Conservation (phyloP, 2,888 invertebrate genomes). For the Mythimna impura region DNA sequence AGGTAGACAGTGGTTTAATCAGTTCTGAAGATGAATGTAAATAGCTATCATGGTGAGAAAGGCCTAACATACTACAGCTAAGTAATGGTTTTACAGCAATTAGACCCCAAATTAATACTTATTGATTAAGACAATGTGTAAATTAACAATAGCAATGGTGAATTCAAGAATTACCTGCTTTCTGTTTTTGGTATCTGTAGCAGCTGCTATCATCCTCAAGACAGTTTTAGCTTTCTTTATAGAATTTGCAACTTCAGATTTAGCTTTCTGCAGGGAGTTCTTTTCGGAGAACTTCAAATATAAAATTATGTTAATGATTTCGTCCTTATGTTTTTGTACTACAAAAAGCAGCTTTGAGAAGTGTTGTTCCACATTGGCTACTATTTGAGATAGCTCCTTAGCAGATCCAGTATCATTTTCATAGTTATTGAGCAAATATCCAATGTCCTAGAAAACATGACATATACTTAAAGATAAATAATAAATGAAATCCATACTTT, state of each 20-base stretch:
- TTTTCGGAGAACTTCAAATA: conserved; percentile 77
- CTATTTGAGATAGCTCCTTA: conserved; percentile 73
- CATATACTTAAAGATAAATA: background rate
- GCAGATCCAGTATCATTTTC: conserved; percentile 76
- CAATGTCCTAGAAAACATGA: conserved; percentile 79
- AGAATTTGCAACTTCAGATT: conserved; percentile 72
- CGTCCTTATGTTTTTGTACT: conserved; percentile 88
- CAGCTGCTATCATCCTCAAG: conserved; percentile 66
- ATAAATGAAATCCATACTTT: background rate
- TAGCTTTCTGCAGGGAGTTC: conserved; percentile 77
- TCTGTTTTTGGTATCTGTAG: conserved; percentile 71
- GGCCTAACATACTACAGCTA: too few species aligned
- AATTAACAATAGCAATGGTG: background rate
- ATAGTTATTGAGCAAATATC: conserved; percentile 79
- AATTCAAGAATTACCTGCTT: conserved; percentile 69
- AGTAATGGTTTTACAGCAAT: too few species aligned
- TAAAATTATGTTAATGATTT: conserved; percentile 78
- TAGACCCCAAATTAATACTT: background rate
- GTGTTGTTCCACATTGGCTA: conserved; percentile 85
- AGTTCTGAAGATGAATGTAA: too few species aligned
- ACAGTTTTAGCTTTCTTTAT: conserved; percentile 76
- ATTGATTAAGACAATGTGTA: background rate
- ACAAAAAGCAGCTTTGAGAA: conserved; percentile 87
- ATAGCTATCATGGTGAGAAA: too few species aligned
- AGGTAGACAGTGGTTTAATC: too few species aligned